phyloP scores from a whole-genome alignment of 2,113 vertebrate genomes.

The Xerus inauris region DNA sequence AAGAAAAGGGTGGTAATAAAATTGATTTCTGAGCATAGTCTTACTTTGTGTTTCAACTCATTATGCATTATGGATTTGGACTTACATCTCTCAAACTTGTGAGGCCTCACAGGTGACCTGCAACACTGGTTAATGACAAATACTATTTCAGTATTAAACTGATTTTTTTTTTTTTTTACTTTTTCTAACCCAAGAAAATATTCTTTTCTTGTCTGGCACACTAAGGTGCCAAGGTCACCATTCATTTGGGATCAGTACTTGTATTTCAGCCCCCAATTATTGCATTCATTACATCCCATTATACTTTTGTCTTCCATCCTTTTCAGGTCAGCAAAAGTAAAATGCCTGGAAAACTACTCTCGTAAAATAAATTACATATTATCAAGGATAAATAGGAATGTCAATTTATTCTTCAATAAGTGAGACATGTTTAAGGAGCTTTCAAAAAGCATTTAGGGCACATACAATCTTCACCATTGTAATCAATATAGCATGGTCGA shows the following conservation, averaged over 20 bases:
- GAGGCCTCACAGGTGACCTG: background rate
- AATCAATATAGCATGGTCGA: background rate
- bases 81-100: accelerated
- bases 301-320: background rate
- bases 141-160: background rate
- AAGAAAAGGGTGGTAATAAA: background rate
- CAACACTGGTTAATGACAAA: background rate
- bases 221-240: background rate
- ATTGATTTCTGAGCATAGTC: background rate
- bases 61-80: background rate
- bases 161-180: background rate
- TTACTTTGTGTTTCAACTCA: background rate
- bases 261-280: background rate
- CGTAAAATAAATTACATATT: background rate
- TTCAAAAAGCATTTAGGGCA: background rate
- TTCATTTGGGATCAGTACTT: background rate
- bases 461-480: background rate
- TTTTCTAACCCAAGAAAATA: background rate
- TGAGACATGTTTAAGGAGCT: background rate
- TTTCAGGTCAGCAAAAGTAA: background rate
- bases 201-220: background rate
- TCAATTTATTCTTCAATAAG: background rate
- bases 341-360: background rate
- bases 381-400: background rate
- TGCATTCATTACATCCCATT: background rate